Base-by-base conservation (phyloP, 2,888 invertebrate species). In the Dusona sp. region DNA sequence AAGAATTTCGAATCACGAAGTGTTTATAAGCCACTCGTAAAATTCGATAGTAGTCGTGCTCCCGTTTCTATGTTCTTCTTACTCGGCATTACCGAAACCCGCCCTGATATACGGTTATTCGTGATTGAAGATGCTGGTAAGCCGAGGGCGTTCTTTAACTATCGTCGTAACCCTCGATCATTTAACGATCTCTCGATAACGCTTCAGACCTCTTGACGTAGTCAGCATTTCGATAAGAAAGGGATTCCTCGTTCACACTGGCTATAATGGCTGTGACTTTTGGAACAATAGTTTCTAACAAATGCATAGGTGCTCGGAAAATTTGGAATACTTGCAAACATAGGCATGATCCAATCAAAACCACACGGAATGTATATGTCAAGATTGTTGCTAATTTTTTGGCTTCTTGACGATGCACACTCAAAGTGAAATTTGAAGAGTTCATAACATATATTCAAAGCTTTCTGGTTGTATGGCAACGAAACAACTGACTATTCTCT, bases 161-260 rank as follows among this genome's bases (percentile, higher is more conserved):
- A 83, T 83, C 83, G 42, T 78, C 83, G 75, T 83, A 77, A 78
- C 48, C 38, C 22, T 29, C 38, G 36, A 61, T 61, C 48, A 70
- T 51, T 77, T 83, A 83, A 78, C 83, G 83, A 83, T 61, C 57
- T 33, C 70, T 64, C 77, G 13, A 70, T 61, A 57, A 64, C 7
- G 48, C 70, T 38, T 70, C 70, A 25, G 36, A 25, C 16, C 11
- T 64, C 72, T 64, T 8, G 38, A 36, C 16, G 29, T 7, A 45
- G 48, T 48, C 61, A 64, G 38, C 61, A 11, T 65, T 83, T 64
- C 13, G 42, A 25, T 25, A 45, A 54, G 36, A 22, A 64, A 64
- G n/a, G 19, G n/a, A 65, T 64, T 51, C 29, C 51, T 54, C 29
- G 19, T 57, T 45, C 42, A 19, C 16, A 61, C 65, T 42, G 42